Conservation (phyloP, 1,140 invertebrate species). For the Drosophila auraria region DNA sequence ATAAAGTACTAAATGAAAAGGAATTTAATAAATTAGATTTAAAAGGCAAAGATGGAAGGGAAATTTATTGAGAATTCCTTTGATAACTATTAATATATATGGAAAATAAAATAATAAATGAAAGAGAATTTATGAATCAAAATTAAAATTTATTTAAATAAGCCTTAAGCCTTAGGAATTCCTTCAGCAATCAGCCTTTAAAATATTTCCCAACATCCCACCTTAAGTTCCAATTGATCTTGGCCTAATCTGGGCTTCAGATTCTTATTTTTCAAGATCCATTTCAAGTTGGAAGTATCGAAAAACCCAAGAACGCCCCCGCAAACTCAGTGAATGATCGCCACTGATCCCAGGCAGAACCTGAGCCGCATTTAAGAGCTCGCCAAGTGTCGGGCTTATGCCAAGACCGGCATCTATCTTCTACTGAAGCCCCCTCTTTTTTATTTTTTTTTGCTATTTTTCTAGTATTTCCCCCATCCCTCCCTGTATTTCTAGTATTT, state of each 20-base stretch:
- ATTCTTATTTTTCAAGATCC: background rate
- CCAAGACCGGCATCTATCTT: slow-evolving; percentile 22
- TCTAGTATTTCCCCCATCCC: too few relatives aligned
- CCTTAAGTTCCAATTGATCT: background rate
- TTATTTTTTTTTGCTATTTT: too few relatives aligned
- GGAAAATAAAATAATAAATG: too few relatives aligned
- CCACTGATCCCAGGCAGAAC: background rate
- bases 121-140: too few relatives aligned
- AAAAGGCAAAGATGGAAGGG: too few relatives aligned
- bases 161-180: background rate
- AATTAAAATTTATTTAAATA: too few relatives aligned
- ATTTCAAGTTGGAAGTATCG: slow-evolving; percentile 1
- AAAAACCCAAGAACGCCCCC: background rate
- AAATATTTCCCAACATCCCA: background rate
- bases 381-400: slow-evolving; percentile 10
- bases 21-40: too few relatives aligned
- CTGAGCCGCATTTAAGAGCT: slow-evolving; percentile 9
- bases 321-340: background rate
- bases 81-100: too few relatives aligned
- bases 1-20: too few relatives aligned
- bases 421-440: background rate
- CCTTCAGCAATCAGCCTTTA: background rate
- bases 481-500: background rate
- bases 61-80: too few relatives aligned
- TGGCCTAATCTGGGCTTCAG: background rate